phyloP scores from a whole-genome alignment of 2,888 invertebrate species.

The Sminthurinus aureus region DNA sequence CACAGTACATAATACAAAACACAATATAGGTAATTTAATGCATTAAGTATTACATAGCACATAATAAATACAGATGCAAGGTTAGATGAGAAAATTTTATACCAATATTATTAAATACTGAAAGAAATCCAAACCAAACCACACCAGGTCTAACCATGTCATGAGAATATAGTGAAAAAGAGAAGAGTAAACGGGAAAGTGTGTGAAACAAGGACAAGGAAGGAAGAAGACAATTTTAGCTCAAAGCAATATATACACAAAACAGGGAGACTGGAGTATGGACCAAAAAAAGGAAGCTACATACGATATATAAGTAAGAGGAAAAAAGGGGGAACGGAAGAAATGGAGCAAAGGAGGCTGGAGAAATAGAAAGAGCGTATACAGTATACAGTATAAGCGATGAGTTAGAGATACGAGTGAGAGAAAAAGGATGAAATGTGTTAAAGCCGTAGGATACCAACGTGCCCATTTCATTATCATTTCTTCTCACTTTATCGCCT shows the following conservation, averaged over 20 bases:
- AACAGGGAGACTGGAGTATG: background rate
- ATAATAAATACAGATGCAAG: background rate
- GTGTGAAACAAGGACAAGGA: background rate
- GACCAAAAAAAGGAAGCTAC: background rate
- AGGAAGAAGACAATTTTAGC: constrained; percentile 3
- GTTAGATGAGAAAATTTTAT: background rate
- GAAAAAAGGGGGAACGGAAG: background rate
- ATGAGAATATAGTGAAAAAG: background rate
- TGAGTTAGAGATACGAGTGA: background rate
- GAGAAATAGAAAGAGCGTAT: constrained; percentile 1
- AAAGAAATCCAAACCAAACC: background rate
- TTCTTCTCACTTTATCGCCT: constrained; percentile 40
- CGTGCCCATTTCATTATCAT: constrained; percentile 46
- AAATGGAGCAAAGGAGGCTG: background rate
- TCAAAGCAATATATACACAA: background rate
- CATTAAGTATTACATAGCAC: too few species aligned
- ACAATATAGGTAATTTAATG: background rate
- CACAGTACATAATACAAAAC: background rate
- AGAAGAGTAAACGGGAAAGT: background rate
- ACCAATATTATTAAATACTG: background rate
- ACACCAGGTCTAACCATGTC: background rate
- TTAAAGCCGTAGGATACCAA: background rate
- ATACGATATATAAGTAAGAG: too few species aligned
- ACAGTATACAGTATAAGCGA: too few species aligned
- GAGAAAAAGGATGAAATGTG: background rate